These are phyloP conservation scores for Drosophila melanica DNA, from an alignment of 1,140 invertebrate genomes.

Conservation along the genomic window DNA sequence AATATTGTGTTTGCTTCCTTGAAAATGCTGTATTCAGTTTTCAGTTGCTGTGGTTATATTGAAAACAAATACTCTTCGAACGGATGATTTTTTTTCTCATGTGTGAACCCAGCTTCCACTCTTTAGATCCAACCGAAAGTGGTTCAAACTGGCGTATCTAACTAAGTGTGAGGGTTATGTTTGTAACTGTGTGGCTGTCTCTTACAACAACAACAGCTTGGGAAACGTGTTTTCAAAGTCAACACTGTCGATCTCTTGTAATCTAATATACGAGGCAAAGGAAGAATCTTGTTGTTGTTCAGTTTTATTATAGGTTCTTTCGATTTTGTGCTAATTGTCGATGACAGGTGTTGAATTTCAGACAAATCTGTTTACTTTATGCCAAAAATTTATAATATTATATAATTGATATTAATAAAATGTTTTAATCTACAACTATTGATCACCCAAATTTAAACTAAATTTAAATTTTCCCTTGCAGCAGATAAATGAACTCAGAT, in stretches of 20 bases:
- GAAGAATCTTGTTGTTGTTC: constrained; percentile 18
- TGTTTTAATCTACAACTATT: too few species aligned
- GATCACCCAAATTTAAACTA: too few species aligned
- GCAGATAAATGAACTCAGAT: constrained; percentile 18
- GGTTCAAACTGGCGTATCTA: constrained; percentile 68
- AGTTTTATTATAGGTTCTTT: constrained; percentile 19
- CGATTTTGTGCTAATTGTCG: constrained; percentile 53
- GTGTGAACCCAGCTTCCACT: constrained; percentile 60
- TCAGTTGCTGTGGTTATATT: constrained; percentile 52
- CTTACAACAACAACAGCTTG: constrained; percentile 32
- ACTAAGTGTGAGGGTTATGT: constrained; percentile 65
- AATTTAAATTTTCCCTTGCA: background rate
- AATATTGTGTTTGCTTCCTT: constrained; percentile 56
- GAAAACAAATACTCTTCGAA: constrained; percentile 28
- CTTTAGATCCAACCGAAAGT: constrained; percentile 75
- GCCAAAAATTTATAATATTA: background rate
- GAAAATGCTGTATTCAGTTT: constrained; percentile 17
- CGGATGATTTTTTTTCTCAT: background rate
- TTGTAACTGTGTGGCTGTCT: constrained; percentile 32
- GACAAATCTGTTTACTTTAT: background rate
- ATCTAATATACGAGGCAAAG: constrained; percentile 51
- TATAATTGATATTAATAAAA: too few species aligned
- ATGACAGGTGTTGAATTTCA: background rate
- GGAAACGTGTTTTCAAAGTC: constrained; percentile 62
- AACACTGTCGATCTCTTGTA: constrained; percentile 55